Conservation (phyloP, 2,888 invertebrate species). For the Glaucopsyche alexis region DNA sequence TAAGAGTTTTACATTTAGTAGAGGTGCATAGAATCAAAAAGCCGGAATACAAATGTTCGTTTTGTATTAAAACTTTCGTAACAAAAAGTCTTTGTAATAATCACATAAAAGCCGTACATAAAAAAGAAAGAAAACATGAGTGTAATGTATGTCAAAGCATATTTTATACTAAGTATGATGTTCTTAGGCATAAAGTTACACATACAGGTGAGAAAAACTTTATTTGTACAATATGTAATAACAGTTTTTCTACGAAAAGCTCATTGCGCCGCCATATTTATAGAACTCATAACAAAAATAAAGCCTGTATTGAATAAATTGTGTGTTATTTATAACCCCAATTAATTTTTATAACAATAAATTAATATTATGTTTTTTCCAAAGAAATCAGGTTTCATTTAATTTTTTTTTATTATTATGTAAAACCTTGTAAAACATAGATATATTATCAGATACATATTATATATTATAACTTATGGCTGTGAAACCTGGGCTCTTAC, state of each 20-base stretch:
- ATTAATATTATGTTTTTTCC: too few species aligned
- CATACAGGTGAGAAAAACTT: conserved; percentile 64
- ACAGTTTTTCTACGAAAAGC: conserved; percentile 60
- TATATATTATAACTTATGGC: too few species aligned
- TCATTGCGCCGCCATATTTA: conserved; percentile 63
- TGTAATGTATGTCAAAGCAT: conserved; percentile 61
- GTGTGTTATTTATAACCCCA: not conserved
- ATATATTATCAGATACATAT: too few species aligned
- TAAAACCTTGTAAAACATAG: too few species aligned
- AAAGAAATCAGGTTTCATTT: too few species aligned
- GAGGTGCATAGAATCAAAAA: conserved; percentile 54
- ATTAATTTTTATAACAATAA: not conserved
- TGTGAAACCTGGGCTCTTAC: too few species aligned
- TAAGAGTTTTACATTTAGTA: conserved; percentile 52
- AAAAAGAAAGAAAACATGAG: conserved; percentile 62
- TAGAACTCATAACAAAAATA: conserved; percentile 49
- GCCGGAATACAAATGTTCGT: conserved; percentile 56
- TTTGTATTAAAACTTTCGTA: conserved; percentile 60
- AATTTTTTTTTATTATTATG: too few species aligned
- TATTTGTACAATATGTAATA: conserved; percentile 54
- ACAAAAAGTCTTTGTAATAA: conserved; percentile 63
- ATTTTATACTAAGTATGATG: conserved; percentile 65
- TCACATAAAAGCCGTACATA: conserved; percentile 64
- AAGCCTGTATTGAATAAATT: conserved; percentile 19
- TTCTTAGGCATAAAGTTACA: conserved; percentile 57